Evolutionary conservation across 1,140 invertebrate species (phyloP), one percentile per base, ranked within the genome.

Genomic region (Semibalanus balanoides): DNA sequence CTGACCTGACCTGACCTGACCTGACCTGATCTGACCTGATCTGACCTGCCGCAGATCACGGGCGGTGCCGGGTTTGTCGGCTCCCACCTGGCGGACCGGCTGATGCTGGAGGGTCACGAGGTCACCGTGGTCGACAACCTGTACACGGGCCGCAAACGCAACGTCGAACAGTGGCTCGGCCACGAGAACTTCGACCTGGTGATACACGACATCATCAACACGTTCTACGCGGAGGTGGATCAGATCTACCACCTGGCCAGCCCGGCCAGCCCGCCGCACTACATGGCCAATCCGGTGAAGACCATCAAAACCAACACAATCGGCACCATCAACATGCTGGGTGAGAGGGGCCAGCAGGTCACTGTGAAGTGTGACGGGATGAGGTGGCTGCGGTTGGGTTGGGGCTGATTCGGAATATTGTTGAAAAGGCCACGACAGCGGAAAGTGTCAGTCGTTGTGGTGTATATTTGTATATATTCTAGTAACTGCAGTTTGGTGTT

Each of bases 261-360:
- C 82, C 98, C 97, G 35, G 98, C 98, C 5, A 97, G 95, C 81
- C 98, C 98, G 73, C 96, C 96, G 0, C 97, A 99, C 86, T 99
- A 99, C 82, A 99, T 99, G 97, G 92, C 95, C 81, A 99, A 99
- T 88, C 97, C 97, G 51, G 97, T 99, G 0, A 99, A 99, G 86
- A 99, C 98, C 29, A 96, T 99, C 76, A 99, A 99, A 84, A 99
- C 97, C 0, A 99, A 99, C 84, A 98, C 96, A 28, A 87, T 99
- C 79, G 97, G 97, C 0, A 99, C 98, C n/a, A 98, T 99, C 79
- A 99, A 99, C 86, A 94, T 99, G 88, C 86, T 99, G 79, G 97
- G 96, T 92, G 85, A 84, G 86, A 81, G 74, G 69, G 35, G 35
- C 35, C 35, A 17, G 35, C 35, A 17, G 35, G 35, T 14, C 14